Conservation (phyloP, 2,797 vertebrate species). For the Amazonetta brasiliensis region DNA sequence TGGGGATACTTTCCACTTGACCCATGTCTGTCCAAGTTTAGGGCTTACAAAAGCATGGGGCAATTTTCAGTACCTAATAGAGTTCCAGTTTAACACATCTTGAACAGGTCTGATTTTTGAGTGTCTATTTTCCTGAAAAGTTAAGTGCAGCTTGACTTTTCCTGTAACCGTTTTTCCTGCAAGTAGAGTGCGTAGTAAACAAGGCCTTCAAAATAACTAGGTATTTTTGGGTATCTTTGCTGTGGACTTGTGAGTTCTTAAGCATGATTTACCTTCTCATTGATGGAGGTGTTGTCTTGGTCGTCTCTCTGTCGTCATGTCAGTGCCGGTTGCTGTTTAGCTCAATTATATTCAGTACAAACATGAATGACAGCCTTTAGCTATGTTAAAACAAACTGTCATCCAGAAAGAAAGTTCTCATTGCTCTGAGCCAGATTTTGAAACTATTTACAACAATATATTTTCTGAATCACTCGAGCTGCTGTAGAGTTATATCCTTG, state of each 20-base stretch:
- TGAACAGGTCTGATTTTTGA: not conserved
- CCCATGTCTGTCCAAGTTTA: not conserved
- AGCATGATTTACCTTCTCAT: not conserved
- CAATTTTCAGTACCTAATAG: not conserved
- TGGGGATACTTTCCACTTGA: not conserved
- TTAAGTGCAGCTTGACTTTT: not conserved
- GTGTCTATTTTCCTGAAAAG: not conserved
- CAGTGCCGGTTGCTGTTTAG: not conserved
- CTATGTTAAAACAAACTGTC: slow-evolving; percentile 10
- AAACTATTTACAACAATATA: not conserved
- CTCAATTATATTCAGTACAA: not conserved
- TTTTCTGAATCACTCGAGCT: slow-evolving; percentile 25
- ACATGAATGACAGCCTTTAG: not conserved
- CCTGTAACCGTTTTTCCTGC: not conserved
- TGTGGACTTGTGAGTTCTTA: not conserved
- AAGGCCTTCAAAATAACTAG: not conserved
- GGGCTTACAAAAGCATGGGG: not conserved
- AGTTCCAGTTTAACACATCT: not conserved
- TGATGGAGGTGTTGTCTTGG: not conserved
- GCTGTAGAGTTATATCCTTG: not conserved
- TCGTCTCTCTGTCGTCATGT: not conserved
- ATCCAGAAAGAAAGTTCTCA: not conserved
- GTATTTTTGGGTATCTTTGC: not conserved
- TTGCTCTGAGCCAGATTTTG: not conserved
- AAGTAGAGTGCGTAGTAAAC: not conserved